Conservation (phyloP, 2,113 vertebrate species). For the Egretta garzetta region DNA sequence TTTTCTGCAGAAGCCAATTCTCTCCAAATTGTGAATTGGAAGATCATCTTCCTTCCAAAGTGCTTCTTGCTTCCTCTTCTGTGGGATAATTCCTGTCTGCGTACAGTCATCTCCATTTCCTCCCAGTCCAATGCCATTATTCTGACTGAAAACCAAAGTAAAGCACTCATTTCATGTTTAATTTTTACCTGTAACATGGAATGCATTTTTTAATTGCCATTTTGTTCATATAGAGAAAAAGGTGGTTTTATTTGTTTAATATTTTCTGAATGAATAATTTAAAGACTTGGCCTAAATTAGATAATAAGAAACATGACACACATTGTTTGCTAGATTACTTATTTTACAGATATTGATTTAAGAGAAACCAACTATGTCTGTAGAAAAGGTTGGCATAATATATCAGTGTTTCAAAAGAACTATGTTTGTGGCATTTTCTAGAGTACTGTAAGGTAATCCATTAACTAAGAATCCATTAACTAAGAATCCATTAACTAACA, state of each 20-base stretch:
- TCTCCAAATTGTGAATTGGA: neutral
- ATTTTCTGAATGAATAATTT: neutral
- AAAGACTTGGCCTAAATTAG: neutral
- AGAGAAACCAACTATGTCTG: constrained; percentile 17
- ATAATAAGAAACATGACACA: neutral
- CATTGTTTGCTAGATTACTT: constrained; percentile 4
- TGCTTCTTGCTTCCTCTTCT: neutral
- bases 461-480: neutral
- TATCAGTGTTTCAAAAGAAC: neutral
- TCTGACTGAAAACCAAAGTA: neutral
- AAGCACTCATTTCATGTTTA: neutral
- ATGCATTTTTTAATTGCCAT: neutral
- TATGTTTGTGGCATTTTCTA: constrained; percentile 21
- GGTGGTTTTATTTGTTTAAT: neutral
- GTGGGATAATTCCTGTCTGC: neutral
- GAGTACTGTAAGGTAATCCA: neutral
- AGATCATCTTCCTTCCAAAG: neutral
- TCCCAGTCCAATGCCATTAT: neutral
- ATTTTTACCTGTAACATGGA: neutral
- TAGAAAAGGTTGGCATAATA: constrained; percentile 21
- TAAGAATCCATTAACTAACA: neutral
- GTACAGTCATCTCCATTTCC: neutral
- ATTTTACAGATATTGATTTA: constrained; percentile 28
- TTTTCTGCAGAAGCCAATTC: neutral
- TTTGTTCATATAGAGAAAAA: neutral